Evolutionary conservation across 2,797 vertebrate species (phyloP), one percentile per base, ranked within the genome.

Genomic region (Mus spretus): DNA sequence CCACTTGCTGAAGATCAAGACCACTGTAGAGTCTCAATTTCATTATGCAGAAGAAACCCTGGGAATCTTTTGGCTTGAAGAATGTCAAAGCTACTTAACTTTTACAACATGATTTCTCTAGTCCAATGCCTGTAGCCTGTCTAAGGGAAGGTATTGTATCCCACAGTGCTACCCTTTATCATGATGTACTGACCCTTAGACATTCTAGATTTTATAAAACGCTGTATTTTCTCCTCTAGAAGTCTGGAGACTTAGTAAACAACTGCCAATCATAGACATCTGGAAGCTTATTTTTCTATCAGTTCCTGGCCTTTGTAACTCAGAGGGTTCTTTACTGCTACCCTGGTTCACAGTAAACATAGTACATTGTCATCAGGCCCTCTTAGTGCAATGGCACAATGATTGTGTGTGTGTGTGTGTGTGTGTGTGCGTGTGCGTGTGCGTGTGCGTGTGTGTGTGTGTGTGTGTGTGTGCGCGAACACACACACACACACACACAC

Each of bases 41-140:
- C 9, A 91, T 79, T 72, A 79, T 77, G 95, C 70, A 72, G 31
- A 93, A 97, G 81, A 70, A 19, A 87, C 19, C 40, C 9, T 55
- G 61, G 86, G 34, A 85, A 4, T 88, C 12, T 9, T 77, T 95
- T 88, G 34, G 53, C 44, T 9, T 77, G 40, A 90, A 28, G 63
- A 91, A 75, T 34, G 31, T 53, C 55, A 84, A 95, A 93, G 15
- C 14, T 34, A 34, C 59, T 90, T 53, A 80, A 55, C 67, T 81
- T 96, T 55, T 93, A 1, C 37, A 84, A 34, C 75, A 12, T 7
- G 26, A 50, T 67, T 94, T 63, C 55, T 95, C 2, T 89, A 79
- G 82, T 83, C 22, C 40, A 91, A 65, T 85, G 24, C 1, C 47
- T 90, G 4, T 44, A 44, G 44, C 59, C 55, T 92, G 6, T 75